Evolutionary conservation across 2,797 vertebrate species (phyloP).

Genomic region (Furcifer pardalis): DNA sequence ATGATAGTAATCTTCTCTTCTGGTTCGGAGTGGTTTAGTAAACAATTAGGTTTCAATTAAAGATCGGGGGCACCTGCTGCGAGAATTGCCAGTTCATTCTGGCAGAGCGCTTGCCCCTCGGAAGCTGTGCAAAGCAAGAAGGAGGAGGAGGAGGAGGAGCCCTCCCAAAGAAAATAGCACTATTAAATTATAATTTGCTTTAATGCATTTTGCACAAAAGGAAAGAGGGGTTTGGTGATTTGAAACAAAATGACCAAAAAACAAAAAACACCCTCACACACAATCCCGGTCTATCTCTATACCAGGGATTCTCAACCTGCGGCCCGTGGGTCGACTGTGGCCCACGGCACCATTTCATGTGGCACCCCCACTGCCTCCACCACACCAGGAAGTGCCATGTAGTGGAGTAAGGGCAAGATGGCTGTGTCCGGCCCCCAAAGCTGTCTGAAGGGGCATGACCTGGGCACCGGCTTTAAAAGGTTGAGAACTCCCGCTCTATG

Average conservation of each 20-base stretch:
- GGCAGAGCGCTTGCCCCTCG: slow-evolving; percentile 22
- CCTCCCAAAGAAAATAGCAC: slow-evolving; percentile 18
- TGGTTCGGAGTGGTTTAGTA: slow-evolving; percentile 61
- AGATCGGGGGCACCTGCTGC: slow-evolving; percentile 34
- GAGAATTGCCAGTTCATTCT: slow-evolving; percentile 29
- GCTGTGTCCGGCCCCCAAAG: too few relatives aligned
- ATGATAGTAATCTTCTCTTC: slow-evolving; percentile 65
- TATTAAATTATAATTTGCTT: slow-evolving; percentile 49
- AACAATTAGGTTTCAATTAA: slow-evolving; percentile 75
- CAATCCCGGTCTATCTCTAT: too few relatives aligned
- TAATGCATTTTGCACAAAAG: not conserved
- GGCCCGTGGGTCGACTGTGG: too few relatives aligned
- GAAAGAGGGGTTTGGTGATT: not conserved
- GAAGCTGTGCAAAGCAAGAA: slow-evolving; percentile 16
- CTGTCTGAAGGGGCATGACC: too few relatives aligned
- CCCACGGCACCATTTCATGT: too few relatives aligned
- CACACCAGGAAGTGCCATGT: too few relatives aligned
- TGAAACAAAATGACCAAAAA: slow-evolving; percentile 11
- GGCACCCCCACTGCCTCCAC: too few relatives aligned
- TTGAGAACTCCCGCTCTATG: too few relatives aligned
- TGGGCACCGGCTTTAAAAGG: too few relatives aligned
- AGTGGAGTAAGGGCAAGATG: too few relatives aligned
- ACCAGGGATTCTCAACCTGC: too few relatives aligned
- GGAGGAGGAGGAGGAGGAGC: slow-evolving; percentile 7
- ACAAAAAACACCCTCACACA: too few relatives aligned